Base-by-base conservation (phyloP, 2,888 invertebrate species). In the Parnassius mnemosyne region DNA sequence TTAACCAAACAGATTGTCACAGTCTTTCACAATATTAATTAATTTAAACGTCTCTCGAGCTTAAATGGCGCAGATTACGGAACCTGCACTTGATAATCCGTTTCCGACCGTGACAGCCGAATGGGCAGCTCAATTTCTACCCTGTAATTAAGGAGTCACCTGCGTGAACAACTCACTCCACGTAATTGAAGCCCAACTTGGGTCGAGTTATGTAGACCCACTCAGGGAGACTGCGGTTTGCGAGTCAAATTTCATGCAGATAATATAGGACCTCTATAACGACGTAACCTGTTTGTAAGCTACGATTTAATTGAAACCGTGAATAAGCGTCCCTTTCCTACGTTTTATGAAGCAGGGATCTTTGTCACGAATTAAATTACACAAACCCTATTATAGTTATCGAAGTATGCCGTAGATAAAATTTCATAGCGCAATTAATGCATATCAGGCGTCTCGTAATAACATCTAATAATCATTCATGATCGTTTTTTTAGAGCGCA, bases 61-160 rank as follows among this genome's bases (percentile, higher is more conserved):
- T 70, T 66, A 65, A 66, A 71, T 66, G 73, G 69, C 66, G 71
- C 71, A 71, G 72, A 73, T 77, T 68, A 73, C 69, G 69, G 71
- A 79, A 78, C 76, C 78, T 80, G 80, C 79, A 81, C 84, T 83
- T 79, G 83, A 83, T 87, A 88, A 87, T 87, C 83, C 83, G 81
- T 86, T 87, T 79, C 83, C 80, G 83, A 85, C 86, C 82, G 83
- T 84, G 87, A 85, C 88, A 88, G 83, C 78, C 80, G 83, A 87
- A 86, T 85, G 87, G 89, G 85, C 85, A 85, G 89, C 84, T 89
- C 87, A 85, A 87, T 89, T 85, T 81, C 82, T 79, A 79, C 81
- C 81, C 81, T 79, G 81, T 89, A 88, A 90, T 90, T 88, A 89
- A 89, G 86, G 88, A 89, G 89, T 86, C 89, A 90, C 89, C 90